Percentiles rank a stretch among this genome's conserved stretches.
Evolutionary conservation across 2,888 invertebrate genomes (phyloP).

Genomic region (Amorpha juglandis): DNA sequence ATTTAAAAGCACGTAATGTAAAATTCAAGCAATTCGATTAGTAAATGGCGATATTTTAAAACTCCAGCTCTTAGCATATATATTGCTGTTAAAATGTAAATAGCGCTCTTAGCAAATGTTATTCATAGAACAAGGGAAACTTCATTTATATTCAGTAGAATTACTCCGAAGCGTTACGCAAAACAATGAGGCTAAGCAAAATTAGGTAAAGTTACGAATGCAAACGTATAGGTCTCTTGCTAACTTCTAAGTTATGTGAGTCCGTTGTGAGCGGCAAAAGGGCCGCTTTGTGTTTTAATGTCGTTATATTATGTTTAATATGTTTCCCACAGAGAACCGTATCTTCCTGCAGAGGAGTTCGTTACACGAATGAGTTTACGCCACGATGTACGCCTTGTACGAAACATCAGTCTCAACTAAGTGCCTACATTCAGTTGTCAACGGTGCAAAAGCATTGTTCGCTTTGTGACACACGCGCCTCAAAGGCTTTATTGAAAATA

Average conservation of each 20-base stretch:
- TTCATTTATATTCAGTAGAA: conserved; percentile 75
- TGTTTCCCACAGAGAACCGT: conserved; percentile 7
- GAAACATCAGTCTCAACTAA: conserved; percentile 5
- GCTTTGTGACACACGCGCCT: conserved; percentile 44
- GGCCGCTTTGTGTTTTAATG: conserved; percentile 20
- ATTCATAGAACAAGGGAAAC: conserved; percentile 72
- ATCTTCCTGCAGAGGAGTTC: neutral
- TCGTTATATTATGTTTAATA: conserved; percentile 8
- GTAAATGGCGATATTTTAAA: conserved; percentile 31
- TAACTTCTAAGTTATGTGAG: conserved; percentile 9
- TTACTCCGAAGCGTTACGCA: conserved; percentile 61
- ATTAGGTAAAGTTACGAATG: conserved; percentile 59
- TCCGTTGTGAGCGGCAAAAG: neutral
- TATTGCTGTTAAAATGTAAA: conserved; percentile 63
- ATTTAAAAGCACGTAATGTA: too few species aligned
- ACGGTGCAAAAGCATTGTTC: conserved; percentile 36
- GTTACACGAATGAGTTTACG: neutral
- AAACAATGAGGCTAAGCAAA: conserved; percentile 57
- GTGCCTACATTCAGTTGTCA: conserved; percentile 44
- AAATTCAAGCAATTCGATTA: neutral
- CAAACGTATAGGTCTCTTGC: conserved; percentile 38
- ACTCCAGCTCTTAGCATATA: conserved; percentile 49
- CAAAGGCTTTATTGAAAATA: conserved; percentile 41
- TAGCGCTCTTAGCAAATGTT: conserved; percentile 70
- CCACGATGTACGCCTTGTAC: neutral